These are phyloP conservation scores for Pseudopipra pipra DNA, from an alignment of 2,113 vertebrate genomes.

Conservation along the genomic window DNA sequence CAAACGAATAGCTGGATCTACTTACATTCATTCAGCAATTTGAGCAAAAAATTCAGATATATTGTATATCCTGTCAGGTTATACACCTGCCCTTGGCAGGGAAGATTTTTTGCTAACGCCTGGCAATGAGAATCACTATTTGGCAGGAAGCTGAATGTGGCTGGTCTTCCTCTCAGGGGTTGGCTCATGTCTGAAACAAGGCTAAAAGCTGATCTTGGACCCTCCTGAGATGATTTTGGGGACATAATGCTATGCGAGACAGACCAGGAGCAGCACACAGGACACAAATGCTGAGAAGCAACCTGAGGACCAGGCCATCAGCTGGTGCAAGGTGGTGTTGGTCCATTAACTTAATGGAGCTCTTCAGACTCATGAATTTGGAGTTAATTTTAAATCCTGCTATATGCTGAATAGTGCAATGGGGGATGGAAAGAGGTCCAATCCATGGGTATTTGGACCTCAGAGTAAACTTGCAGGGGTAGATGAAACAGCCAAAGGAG, in stretches of 20 bases:
- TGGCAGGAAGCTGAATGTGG: not conserved
- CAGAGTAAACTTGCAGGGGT: not conserved
- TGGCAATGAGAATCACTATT: not conserved
- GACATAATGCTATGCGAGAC: accelerated
- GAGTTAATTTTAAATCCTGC: not conserved
- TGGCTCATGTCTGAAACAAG: not conserved
- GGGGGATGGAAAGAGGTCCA: not conserved
- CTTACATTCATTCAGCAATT: not conserved
- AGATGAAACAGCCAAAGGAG: not conserved
- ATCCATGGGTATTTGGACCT: not conserved
- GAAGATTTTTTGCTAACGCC: not conserved
- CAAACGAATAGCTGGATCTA: not conserved
- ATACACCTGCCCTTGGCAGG: not conserved
- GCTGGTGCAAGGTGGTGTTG: not conserved
- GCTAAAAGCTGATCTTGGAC: not conserved
- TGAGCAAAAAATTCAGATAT: not conserved
- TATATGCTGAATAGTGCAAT: not conserved
- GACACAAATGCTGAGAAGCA: not conserved
- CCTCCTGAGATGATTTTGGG: not conserved
- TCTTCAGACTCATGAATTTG: not conserved
- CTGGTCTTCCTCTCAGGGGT: not conserved
- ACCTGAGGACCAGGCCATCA: not conserved
- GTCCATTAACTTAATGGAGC: not conserved
- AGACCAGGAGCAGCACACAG: not conserved
- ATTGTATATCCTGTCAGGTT: not conserved